Evolutionary conservation across 2,113 vertebrate species (phyloP), one percentile per base, ranked within the genome.

Genomic region (Romanogobio albipinnatus): DNA sequence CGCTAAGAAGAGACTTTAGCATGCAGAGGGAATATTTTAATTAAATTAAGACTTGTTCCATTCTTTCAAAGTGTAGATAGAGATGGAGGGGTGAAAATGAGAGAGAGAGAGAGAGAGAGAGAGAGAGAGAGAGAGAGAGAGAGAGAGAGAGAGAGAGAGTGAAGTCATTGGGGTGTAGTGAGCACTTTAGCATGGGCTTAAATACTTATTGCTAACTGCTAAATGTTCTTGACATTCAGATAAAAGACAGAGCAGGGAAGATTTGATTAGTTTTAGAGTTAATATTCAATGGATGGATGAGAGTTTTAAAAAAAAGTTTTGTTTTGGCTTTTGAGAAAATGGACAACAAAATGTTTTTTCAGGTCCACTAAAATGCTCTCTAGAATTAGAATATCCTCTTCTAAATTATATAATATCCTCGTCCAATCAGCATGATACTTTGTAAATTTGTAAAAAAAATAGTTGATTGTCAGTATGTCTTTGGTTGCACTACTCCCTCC

Each of bases 21-120:
- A 91, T 94, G 92, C 93, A 94, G 93, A 91, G 89, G 90, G 92
- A 93, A 93, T 90, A 87, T 94, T 93, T 93, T 94, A 92, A 95
- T 95, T 94, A 84, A 94, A 93, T 94, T 94, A 94, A 91, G 92
- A 89, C 86, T 53, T 88, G 83, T 87, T 82, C 87, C 88, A 84
- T 92, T 93, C 87, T 92, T 91, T 78, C 87, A 88, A 90, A 86
- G 86, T 90, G 66, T 75, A 81, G 84, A 78, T 85, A 68, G 81
- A 77, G 29, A 87, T 36, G 49, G 80, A 36, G 33, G n/a, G 83
- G 33, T 19, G 36, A 43, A 76, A 83, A 85, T 74, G 29, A n/a
- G n/a, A n/a, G n/a, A n/a, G n/a, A n/a, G n/a, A n/a, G n/a, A n/a
- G 62, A 79, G 71, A 76, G 84, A 53, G 45, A 83, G 85, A 71